These are phyloP conservation scores for Ceyx melanurus DNA, from an alignment of 2,113 vertebrate genomes.

Conservation along the genomic window DNA sequence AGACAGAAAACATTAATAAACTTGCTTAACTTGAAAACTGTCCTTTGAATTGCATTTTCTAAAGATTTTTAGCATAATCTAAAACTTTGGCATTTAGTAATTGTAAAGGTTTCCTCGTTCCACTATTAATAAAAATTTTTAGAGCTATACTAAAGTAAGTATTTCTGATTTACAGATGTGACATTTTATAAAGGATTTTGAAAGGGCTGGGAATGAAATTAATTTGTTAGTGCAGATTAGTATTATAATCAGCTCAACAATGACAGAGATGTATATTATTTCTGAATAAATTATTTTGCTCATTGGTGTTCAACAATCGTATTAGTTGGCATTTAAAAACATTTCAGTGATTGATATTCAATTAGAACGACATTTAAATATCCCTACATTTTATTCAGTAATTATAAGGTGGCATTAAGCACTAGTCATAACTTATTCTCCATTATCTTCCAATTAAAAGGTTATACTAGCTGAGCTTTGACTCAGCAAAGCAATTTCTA, in stretches of 20 bases:
- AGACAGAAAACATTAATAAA: neutral
- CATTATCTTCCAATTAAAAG: slow-evolving; percentile 29
- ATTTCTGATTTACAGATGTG: neutral
- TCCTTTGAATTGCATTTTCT: neutral
- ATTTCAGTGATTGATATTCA: slow-evolving; percentile 27
- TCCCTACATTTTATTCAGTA: neutral
- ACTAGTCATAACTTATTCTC: neutral
- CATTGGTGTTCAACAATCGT: neutral
- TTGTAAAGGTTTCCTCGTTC: neutral
- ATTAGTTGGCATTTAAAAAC: neutral
- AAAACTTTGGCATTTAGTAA: neutral
- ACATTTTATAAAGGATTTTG: neutral
- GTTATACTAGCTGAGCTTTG: neutral
- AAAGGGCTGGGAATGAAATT: neutral
- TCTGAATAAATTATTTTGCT: slow-evolving; percentile 22
- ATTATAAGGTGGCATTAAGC: slow-evolving; percentile 13
- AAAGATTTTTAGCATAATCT: neutral
- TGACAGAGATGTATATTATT: neutral
- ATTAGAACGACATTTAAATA: slow-evolving; percentile 21
- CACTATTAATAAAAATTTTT: neutral
- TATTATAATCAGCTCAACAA: neutral
- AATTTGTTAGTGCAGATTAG: neutral
- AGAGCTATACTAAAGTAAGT: neutral
- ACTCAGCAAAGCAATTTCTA: slow-evolving; percentile 33
- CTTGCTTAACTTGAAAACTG: neutral